These are phyloP conservation scores for Xenopus petersii DNA, from an alignment of 2,797 vertebrate genomes.

Conservation along the genomic window DNA sequence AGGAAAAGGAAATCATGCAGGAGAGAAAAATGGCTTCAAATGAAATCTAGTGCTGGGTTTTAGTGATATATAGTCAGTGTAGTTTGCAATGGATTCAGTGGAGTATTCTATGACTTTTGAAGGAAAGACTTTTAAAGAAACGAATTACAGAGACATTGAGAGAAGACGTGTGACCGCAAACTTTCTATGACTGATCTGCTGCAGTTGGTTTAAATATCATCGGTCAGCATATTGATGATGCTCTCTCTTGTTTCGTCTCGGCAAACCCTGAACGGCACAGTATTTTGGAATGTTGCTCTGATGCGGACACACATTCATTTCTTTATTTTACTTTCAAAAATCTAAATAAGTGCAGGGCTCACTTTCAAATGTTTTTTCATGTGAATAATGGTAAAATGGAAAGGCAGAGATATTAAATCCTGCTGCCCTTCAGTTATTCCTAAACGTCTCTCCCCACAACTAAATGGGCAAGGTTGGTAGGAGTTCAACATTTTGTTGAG, in stretches of 20 bases:
- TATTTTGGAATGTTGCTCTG: neutral
- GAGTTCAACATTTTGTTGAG: too few relatives aligned
- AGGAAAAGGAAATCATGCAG: conserved; percentile 38
- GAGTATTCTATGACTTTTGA: neutral
- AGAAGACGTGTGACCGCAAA: neutral
- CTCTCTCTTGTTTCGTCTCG: conserved; percentile 12
- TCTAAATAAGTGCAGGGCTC: too few relatives aligned
- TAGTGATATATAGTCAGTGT: conserved; percentile 4
- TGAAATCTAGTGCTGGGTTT: conserved; percentile 2
- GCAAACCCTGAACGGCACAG: conserved; percentile 12
- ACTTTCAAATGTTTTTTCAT: neutral
- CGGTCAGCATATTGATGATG: conserved; percentile 32
- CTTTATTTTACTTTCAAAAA: neutral
- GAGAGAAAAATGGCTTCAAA: conserved; percentile 21
- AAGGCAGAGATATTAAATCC: too few relatives aligned
- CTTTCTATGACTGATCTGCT: conserved; percentile 23
- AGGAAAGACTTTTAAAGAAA: neutral
- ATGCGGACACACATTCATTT: neutral
- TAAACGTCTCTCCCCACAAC: too few relatives aligned
- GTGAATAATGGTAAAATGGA: neutral
- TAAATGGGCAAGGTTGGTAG: too few relatives aligned
- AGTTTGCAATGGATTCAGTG: neutral
- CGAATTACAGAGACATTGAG: neutral
- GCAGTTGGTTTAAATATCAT: conserved; percentile 34
- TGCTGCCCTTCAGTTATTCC: too few relatives aligned